These are phyloP conservation scores for Dasypolia templi DNA, from an alignment of 2,888 invertebrate genomes.

Conservation along the genomic window DNA sequence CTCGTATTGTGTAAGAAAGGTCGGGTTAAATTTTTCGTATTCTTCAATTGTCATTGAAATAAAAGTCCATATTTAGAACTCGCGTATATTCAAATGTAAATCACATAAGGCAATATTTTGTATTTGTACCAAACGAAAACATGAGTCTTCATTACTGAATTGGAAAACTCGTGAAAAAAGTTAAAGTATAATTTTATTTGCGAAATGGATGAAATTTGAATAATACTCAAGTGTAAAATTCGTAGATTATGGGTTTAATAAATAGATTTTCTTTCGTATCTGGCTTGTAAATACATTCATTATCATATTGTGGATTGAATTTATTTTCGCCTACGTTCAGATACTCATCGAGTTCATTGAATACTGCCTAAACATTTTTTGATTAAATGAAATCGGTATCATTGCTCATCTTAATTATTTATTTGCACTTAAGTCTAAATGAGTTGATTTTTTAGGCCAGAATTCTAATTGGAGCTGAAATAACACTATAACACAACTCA, in stretches of 20 bases:
- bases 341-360: not conserved
- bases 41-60: conserved; percentile 24
- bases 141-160: conserved; percentile 26
- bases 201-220: conserved; percentile 35
- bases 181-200: conserved; percentile 26
- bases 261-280: conserved; percentile 10
- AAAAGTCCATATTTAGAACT: conserved; percentile 6
- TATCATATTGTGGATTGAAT: conserved; percentile 13
- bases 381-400: not conserved
- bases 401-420: too few species aligned
- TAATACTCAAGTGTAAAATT: conserved; percentile 30
- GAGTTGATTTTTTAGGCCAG: not conserved
- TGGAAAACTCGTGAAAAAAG: conserved; percentile 24
- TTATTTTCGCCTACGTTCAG: not conserved
- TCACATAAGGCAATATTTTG: conserved; percentile 17
- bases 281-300: conserved; percentile 18
- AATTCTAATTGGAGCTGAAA: not conserved
- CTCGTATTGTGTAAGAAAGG: conserved; percentile 30
- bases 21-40: not conserved
- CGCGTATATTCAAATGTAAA: conserved; percentile 34
- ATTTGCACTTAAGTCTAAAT: not conserved
- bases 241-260: conserved; percentile 22
- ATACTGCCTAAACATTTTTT: not conserved
- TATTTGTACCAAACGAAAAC: not conserved
- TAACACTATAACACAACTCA: not conserved